A percentile compares a stretch with the other conserved stretches of the same genome.
These are phyloP conservation scores for Heliconius hewitsoni DNA, from an alignment of 1,140 invertebrate genomes.

Conservation along the genomic window DNA sequence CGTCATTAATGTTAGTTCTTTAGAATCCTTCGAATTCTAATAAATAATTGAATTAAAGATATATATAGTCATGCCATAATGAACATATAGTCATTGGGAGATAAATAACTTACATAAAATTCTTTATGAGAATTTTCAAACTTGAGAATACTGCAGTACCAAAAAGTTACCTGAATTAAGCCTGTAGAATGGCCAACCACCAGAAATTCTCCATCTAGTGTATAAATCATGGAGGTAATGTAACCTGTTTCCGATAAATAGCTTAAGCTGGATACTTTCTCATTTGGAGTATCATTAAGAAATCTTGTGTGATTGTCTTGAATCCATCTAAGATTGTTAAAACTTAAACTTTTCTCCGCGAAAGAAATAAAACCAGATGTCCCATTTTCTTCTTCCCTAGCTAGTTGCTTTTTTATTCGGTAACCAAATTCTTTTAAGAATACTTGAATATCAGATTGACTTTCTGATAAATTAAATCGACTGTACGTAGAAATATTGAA, in stretches of 20 bases:
- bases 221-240: conserved; percentile 60
- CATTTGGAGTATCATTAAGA: conserved; percentile 59
- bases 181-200: conserved; percentile 66
- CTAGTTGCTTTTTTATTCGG: conserved; percentile 54
- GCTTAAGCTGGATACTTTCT: conserved; percentile 41
- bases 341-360: conserved; percentile 49
- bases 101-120: not conserved
- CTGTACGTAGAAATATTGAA: conserved; percentile 54
- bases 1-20: too few species aligned
- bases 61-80: too few species aligned
- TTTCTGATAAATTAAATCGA: conserved; percentile 56
- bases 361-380: conserved; percentile 59
- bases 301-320: conserved; percentile 62
- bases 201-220: conserved; percentile 56
- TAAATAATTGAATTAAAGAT: too few species aligned
- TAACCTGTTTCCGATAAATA: conserved; percentile 65
- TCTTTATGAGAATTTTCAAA: not conserved
- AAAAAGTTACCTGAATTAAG: conserved; percentile 52
- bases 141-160: not conserved
- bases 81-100: too few species aligned
- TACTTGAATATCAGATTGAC: conserved; percentile 56
- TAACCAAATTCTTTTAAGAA: conserved; percentile 62
- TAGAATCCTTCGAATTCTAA: too few species aligned
- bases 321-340: conserved; percentile 52
- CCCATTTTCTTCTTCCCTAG: conserved; percentile 42